These are phyloP conservation scores for Hetaerina titia DNA, from an alignment of 2,888 invertebrate species.

Conservation along the genomic window DNA sequence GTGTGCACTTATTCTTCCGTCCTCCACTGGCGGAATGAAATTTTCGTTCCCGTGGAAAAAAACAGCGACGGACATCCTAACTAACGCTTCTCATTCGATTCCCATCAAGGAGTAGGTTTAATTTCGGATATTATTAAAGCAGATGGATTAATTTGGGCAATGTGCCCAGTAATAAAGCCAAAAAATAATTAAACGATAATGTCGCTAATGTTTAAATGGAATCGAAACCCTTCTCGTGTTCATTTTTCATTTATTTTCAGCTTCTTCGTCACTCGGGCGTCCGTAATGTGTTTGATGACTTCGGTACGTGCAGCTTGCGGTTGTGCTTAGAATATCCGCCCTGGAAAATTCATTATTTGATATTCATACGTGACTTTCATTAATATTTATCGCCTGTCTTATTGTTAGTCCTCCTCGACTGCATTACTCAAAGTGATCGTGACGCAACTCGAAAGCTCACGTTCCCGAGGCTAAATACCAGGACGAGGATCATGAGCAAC, in stretches of 20 bases:
- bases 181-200: too few relatives aligned
- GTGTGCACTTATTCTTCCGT: too few relatives aligned
- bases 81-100: too few relatives aligned
- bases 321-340: neutral
- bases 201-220: too few relatives aligned
- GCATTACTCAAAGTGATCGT: constrained; percentile 3
- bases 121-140: too few relatives aligned
- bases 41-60: too few relatives aligned
- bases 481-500: constrained; percentile 38
- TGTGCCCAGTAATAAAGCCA: too few relatives aligned
- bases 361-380: constrained; percentile 37
- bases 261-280: neutral
- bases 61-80: too few relatives aligned
- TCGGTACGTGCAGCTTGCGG: neutral
- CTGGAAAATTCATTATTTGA: constrained; percentile 34
- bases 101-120: too few relatives aligned
- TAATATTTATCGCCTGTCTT: constrained; percentile 37
- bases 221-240: too few relatives aligned
- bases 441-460: constrained; percentile 23
- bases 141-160: too few relatives aligned
- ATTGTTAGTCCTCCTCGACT: neutral
- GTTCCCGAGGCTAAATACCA: constrained; percentile 48
- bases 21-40: too few relatives aligned
- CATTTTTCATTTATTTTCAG: neutral
- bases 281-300: neutral